These are phyloP conservation scores for Catamblyrhynchus diadema DNA, from an alignment of 2,797 vertebrate genomes.

Conservation along the genomic window DNA sequence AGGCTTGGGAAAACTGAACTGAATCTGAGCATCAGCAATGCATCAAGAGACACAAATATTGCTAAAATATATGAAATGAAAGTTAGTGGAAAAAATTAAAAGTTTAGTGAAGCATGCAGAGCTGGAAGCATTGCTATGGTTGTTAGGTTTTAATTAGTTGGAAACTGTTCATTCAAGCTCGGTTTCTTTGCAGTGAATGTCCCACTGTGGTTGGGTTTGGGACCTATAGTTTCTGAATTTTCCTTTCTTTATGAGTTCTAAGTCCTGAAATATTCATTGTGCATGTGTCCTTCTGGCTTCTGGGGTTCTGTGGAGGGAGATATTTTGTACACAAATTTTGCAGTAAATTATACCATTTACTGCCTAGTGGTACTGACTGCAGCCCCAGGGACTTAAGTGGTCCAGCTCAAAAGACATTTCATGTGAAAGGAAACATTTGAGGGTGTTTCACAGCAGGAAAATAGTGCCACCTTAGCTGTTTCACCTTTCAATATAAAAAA, in stretches of 20 bases:
- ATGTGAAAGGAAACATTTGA: background rate
- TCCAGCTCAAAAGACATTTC: background rate
- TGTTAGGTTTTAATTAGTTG: constrained; percentile 17
- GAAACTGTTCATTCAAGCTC: background rate
- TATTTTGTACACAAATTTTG: background rate
- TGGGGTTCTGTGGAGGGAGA: background rate
- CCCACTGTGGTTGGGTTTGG: background rate
- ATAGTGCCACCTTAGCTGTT: background rate
- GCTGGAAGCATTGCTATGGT: background rate
- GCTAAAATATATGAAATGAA: background rate
- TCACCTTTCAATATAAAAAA: background rate
- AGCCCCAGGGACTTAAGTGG: background rate
- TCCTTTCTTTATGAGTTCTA: background rate
- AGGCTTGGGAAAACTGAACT: background rate
- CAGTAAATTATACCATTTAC: background rate
- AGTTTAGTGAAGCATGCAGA: background rate
- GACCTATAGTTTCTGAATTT: background rate
- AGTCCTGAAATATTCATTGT: background rate
- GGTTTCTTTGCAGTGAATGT: background rate
- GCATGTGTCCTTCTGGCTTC: background rate
- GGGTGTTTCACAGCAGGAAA: background rate
- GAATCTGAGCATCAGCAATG: background rate
- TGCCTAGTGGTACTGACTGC: background rate
- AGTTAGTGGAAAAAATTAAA: background rate
- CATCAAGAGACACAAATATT: background rate